A percentile compares a stretch with the other conserved stretches of the same genome.
Evolutionary conservation across 53 echinoderm and acorn worm genomes (phyloP).

Genomic region (Patiria pectinifera): DNA sequence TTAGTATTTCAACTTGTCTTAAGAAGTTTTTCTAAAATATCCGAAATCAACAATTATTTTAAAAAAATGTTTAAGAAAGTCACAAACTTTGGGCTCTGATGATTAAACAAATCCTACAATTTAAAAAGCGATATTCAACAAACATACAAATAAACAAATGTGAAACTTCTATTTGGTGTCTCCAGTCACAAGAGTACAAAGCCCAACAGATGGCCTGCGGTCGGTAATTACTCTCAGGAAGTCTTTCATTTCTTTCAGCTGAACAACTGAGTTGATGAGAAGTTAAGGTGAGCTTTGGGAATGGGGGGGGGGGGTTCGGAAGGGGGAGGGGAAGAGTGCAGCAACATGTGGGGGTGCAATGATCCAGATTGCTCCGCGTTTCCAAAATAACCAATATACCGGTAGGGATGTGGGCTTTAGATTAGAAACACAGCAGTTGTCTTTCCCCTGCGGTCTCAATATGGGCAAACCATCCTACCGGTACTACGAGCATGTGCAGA

Average conservation of each 20-base stretch:
- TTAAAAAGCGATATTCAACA: no score
- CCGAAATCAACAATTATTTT: no score
- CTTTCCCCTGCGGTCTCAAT: background rate
- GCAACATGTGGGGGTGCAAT: slow-evolving; percentile 26
- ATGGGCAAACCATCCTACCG: slow-evolving; percentile 27
- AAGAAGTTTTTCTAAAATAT: no score
- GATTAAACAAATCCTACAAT: no score
- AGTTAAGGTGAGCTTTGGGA: slow-evolving; percentile 34
- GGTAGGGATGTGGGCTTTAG: slow-evolving; percentile 3
- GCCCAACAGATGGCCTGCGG: slow-evolving; percentile 14
- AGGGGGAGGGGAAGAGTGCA: background rate
- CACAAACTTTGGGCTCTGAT: no score
- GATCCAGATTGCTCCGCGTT: background rate
- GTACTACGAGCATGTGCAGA: slow-evolving; percentile 13
- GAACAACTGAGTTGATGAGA: slow-evolving; percentile 45
- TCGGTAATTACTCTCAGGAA: slow-evolving; percentile 32
- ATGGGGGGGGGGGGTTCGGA: background rate
- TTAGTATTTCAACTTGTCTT: no score
- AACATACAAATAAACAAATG: no score
- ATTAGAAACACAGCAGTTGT: slow-evolving; percentile 3
- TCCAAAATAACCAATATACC: background rate
- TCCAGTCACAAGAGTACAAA: no score
- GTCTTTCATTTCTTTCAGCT: slow-evolving; percentile 52
- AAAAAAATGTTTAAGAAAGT: no score
- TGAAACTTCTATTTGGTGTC: no score